Conservation (phyloP, 2,888 invertebrate species). For the Urechis unicinctus region DNA sequence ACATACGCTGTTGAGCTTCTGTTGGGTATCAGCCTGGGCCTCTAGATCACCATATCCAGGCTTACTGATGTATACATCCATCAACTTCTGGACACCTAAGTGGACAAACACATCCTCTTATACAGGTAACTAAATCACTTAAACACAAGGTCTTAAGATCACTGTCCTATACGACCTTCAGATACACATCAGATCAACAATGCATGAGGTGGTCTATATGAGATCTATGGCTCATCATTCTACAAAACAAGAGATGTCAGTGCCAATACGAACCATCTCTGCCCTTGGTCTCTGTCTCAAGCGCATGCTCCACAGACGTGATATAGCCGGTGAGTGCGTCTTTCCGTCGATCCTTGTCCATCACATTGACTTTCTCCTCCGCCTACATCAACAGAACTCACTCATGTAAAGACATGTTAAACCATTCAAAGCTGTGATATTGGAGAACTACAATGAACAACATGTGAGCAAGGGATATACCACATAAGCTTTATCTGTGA, state of each 20-base stretch:
- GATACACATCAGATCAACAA: no score
- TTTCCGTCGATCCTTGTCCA: slow-evolving; percentile 84
- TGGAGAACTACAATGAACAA: background rate
- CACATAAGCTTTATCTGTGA: background rate
- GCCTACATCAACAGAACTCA: slow-evolving; percentile 54
- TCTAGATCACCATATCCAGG: slow-evolving; percentile 81
- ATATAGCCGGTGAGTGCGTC: slow-evolving; percentile 78
- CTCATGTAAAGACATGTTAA: no score
- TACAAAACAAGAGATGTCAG: no score
- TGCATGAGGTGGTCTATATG: background rate
- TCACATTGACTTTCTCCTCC: slow-evolving; percentile 84
- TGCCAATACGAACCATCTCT: slow-evolving; percentile 70
- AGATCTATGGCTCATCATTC: background rate
- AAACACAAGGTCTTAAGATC: no score
- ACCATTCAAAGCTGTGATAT: no score
- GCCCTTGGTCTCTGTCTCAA: slow-evolving; percentile 82
- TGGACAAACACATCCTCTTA: no score
- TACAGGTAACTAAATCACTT: no score
- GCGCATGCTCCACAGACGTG: slow-evolving; percentile 77
- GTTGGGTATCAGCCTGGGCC: slow-evolving; percentile 83
- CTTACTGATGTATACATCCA: slow-evolving; percentile 77
- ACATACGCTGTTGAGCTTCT: no score
- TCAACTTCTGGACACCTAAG: slow-evolving; percentile 70
- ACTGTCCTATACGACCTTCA: no score
- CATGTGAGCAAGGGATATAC: background rate